phyloP scores from a whole-genome alignment of 2,888 invertebrate species.

The Drosophila algonquin region DNA sequence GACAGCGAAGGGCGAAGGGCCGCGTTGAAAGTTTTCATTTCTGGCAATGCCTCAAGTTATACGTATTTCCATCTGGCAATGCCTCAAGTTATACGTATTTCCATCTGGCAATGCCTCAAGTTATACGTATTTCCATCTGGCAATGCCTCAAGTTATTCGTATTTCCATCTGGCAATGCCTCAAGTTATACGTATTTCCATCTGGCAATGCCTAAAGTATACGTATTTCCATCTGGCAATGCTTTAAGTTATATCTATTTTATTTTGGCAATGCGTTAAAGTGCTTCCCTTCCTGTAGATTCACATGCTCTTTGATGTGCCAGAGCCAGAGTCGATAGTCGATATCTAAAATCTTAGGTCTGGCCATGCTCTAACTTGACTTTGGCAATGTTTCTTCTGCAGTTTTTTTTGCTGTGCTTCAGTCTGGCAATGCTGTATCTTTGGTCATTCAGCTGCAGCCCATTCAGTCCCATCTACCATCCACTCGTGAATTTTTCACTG shows the following conservation, averaged over 20 bases:
- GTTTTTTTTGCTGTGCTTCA: conserved; percentile 5
- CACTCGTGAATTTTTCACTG: neutral
- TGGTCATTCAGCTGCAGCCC: neutral
- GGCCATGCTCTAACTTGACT: neutral
- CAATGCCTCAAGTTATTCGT: neutral
- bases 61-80: too few species aligned
- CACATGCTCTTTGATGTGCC: neutral
- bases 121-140: neutral
- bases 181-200: too few species aligned
- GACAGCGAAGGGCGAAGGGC: too few species aligned
- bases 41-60: too few species aligned
- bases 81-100: too few species aligned
- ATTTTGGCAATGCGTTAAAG: neutral
- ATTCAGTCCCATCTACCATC: neutral
- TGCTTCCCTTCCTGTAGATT: too few species aligned
- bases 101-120: too few species aligned
- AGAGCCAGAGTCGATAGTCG: neutral
- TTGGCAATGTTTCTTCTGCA: neutral
- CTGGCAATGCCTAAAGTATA: too few species aligned
- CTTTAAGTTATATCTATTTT: too few species aligned
- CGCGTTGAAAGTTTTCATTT: too few species aligned
- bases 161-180: too few species aligned
- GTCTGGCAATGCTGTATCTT: neutral
- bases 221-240: too few species aligned
- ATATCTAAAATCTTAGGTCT: neutral